Base-by-base conservation (phyloP, 2,113 vertebrate genomes). In the Hemibagrus wyckioides region DNA sequence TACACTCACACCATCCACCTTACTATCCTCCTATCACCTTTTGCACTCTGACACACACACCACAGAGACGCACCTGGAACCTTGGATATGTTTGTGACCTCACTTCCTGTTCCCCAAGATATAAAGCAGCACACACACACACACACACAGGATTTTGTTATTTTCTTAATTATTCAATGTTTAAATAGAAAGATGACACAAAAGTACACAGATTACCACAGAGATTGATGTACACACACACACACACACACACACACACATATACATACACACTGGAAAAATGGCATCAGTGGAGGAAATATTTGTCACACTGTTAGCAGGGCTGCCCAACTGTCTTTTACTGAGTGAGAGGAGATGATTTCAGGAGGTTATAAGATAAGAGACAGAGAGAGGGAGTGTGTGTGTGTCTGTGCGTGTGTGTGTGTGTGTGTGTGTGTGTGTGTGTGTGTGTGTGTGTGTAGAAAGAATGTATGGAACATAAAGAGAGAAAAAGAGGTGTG, bases 21-120 rank as follows among this genome's bases (percentile, higher is more conserved):
- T 94, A 94, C 93, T 94, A 93, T 92, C 91, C 91, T 88, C 90
- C 92, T 87, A 84, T 90, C 91, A 89, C 91, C 89, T 76, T 63
- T n/a, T 39, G 30, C 80, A 19, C 15, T 50, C 57, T 6, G 13
- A 44, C 57, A 67, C 54, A 6, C 19, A 15, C 30, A 5, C 3
- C 30, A 54, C 63, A 19, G 56, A 65, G 14, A 83, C 59, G 30
- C 59, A 82, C 19, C 25, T 17, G 41, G 36, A 30, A 28, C n/a
- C 17, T 56, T 19, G 2, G 76, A 30, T 36, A 30, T 56, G 17
- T 80, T n/a, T 2, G 9, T 57, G 77, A 56, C 77, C 17, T 57
- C 48, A 44, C 39, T 73, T 73, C 71, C 71, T 73, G 71, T 41
- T 41, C 2, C 21, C 21, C 71, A 28, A 44, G 36, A 73, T 2